Conservation (phyloP, 2,888 invertebrate genomes). For the Andrena haemorrhoa region DNA sequence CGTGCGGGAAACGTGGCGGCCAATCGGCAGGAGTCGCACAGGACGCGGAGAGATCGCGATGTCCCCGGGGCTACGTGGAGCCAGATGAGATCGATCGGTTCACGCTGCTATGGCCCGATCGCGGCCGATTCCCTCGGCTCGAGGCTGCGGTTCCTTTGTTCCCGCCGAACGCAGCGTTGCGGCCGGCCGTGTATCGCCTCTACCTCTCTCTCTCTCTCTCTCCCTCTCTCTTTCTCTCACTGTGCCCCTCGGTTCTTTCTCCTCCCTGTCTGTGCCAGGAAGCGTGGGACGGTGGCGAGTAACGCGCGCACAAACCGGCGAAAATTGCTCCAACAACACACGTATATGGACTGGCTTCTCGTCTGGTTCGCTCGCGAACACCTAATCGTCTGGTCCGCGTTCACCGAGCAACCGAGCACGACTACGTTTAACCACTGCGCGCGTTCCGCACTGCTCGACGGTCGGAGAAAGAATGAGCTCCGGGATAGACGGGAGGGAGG, state of each 20-base stretch:
- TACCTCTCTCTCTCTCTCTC: constrained; percentile 22
- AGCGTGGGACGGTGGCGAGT: constrained; percentile 8
- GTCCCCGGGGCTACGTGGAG: constrained; percentile 32
- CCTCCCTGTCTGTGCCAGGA: constrained; percentile 1
- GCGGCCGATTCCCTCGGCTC: constrained; percentile 17
- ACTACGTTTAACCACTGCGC: constrained; percentile 24
- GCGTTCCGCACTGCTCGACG: constrained; percentile 74
- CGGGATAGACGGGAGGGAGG: constrained; percentile 66
- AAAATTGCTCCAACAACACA: constrained; percentile 4
- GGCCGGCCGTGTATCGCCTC: constrained; percentile 30
- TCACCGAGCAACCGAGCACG: constrained; percentile 42
- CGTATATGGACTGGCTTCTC: background rate
- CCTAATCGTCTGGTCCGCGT: constrained; percentile 20
- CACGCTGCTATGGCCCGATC: constrained; percentile 33
- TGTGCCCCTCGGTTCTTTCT: too few species aligned
- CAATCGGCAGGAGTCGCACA: constrained; percentile 17
- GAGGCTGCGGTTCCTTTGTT: constrained; percentile 60
- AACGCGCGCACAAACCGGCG: constrained; percentile 30
- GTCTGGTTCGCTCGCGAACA: constrained; percentile 3
- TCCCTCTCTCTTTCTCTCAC: too few species aligned
- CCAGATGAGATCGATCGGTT: constrained; percentile 64
- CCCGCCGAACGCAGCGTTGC: constrained; percentile 51
- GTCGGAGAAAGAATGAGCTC: constrained; percentile 79
- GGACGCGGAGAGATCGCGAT: constrained; percentile 43
- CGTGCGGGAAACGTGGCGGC: constrained; percentile 25